Evolutionary conservation across 2,113 vertebrate genomes (phyloP).

Genomic region (Arizona elegans): DNA sequence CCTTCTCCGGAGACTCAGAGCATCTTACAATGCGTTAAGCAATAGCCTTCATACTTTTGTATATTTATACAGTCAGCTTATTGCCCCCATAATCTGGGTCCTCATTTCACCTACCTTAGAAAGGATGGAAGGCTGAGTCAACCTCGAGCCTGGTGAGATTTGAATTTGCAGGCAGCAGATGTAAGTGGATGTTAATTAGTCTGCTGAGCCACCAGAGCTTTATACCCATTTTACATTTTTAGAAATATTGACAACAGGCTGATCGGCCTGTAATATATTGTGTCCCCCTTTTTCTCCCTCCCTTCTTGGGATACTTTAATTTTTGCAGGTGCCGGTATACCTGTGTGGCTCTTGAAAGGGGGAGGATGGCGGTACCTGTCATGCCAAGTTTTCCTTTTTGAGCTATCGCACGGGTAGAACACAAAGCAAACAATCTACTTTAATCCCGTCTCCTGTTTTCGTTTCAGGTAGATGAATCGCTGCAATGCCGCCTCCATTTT

Average conservation of each 20-base stretch:
- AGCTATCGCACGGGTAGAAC: fast-evolving
- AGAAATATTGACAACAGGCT: neutral
- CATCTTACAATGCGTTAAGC: too few relatives aligned
- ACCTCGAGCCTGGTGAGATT: too few relatives aligned
- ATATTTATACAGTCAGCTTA: too few relatives aligned
- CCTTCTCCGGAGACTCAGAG: too few relatives aligned
- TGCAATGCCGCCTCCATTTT: neutral
- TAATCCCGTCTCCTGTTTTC: neutral
- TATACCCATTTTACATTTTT: neutral
- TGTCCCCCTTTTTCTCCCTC: neutral
- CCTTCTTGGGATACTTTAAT: neutral
- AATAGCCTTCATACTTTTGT: too few relatives aligned
- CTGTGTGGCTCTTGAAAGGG: neutral
- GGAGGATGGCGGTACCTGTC: fast-evolving
- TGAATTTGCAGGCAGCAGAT: too few relatives aligned
- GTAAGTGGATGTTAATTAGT: too few relatives aligned
- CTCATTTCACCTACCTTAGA: too few relatives aligned
- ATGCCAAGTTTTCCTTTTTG: fast-evolving
- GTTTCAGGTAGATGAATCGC: fast-evolving
- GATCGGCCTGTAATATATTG: neutral
- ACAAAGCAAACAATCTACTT: fast-evolving
- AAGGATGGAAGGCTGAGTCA: too few relatives aligned
- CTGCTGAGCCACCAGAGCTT: neutral
- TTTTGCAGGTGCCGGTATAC: neutral
- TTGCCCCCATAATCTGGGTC: too few relatives aligned